Evolutionary conservation across 2,888 invertebrate genomes (phyloP), one percentile per base, ranked within the genome.

Genomic region (Zaprionus lineosus): DNA sequence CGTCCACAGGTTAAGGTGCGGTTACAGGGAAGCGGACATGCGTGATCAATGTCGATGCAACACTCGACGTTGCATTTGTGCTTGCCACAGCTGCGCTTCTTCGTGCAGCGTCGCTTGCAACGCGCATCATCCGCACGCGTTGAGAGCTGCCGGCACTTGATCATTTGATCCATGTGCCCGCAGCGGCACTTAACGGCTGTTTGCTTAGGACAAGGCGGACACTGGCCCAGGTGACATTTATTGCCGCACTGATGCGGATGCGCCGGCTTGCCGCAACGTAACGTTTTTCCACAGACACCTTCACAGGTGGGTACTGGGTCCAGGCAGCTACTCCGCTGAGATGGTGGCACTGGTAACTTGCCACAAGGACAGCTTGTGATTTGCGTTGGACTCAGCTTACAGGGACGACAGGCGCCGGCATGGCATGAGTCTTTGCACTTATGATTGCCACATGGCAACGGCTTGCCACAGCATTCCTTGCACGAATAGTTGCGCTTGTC

Each of bases 21-120:
- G 44, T 94, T 95, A 90, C 98, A 98, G 40, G 94, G 92, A 78
- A 95, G 91, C 3, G 94, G 94, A 89, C 99, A 99, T 66, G 94
- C 92, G 89, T 99, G 99, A 58, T 96, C 95, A 8, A 93, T 91
- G 59, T 95, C 95, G 73, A 95, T 94, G 90, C 98, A 99, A 89
- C 99, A 99, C 33, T 92, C 91, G 70, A 95, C 94, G 82, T 95
- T 95, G 91, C 99, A 99, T 79, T 96, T 96, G 90, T 98, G 97
- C 15, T 95, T 95, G 0, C 95, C 95, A 87, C 97, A 97, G 7
- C 93, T 93, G 53, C 96, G 92, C 88, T 95, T 95, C 91, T 97
- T 97, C 47, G 94, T 95, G 88, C 99, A 99, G 76, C 95, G 95
- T 85, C 95, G 96, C 86, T 97, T 95, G 89, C 99, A 99, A 18